Conservation (phyloP, 1,140 invertebrate genomes). For the Drosophila arizonae region DNA sequence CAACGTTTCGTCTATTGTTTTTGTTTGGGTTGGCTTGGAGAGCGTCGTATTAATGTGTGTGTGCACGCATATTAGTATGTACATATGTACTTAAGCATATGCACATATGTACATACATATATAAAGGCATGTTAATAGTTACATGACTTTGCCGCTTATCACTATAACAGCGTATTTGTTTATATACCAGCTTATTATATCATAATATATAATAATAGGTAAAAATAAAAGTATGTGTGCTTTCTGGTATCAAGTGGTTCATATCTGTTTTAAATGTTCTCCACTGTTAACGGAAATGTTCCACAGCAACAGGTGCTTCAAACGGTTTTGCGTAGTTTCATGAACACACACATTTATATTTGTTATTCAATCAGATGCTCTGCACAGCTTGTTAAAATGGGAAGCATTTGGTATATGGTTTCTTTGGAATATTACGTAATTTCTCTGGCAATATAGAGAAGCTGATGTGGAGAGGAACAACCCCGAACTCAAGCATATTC, state of each 20-base stretch:
- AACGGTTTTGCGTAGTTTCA: constrained; percentile 9
- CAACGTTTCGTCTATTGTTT: constrained; percentile 6
- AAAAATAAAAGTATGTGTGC: neutral
- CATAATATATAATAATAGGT: neutral
- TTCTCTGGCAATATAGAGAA: neutral
- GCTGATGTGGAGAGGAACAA: constrained; percentile 4
- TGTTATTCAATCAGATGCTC: neutral
- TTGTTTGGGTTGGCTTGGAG: constrained; percentile 7
- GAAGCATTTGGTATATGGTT: too few relatives aligned
- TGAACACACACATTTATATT: neutral
- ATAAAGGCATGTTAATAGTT: too few relatives aligned
- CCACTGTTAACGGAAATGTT: neutral
- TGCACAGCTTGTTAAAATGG: neutral
- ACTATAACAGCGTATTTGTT: neutral
- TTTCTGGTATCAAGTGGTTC: neutral
- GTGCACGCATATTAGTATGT: neutral
- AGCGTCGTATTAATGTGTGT: neutral
- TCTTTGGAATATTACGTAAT: constrained; percentile 14
- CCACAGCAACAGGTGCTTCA: constrained; percentile 1
- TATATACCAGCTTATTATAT: neutral
- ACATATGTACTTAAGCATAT: neutral
- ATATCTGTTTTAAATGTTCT: neutral
- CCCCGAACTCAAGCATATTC: neutral
- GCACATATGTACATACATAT: neutral
- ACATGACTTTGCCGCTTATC: constrained; percentile 1